phyloP scores from a whole-genome alignment of 2,888 invertebrate species.

The Hipparchia semele region DNA sequence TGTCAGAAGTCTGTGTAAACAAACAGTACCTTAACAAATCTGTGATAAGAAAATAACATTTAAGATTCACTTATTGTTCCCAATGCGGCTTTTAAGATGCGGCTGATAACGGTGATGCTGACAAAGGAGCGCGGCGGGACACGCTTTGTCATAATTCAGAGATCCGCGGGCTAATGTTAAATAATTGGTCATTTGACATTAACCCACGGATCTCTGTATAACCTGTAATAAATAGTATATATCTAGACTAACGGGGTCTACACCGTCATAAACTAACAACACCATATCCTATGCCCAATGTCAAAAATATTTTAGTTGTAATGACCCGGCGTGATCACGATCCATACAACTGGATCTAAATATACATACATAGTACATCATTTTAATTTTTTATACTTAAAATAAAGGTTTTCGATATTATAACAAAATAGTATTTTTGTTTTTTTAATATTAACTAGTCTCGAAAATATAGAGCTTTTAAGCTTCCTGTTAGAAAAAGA shows the following conservation, averaged over 20 bases:
- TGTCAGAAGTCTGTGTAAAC: neutral
- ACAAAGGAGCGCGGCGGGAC: slow-evolving; percentile 71
- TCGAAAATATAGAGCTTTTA: too few relatives aligned
- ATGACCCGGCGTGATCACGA: too few relatives aligned
- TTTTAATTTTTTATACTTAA: too few relatives aligned
- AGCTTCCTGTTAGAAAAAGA: too few relatives aligned
- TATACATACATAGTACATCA: too few relatives aligned
- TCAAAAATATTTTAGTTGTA: neutral
- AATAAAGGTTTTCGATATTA: too few relatives aligned
- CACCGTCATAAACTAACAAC: too few relatives aligned
- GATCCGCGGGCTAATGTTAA: slow-evolving; percentile 47
- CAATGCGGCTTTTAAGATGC: slow-evolving; percentile 75
- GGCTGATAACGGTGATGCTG: slow-evolving; percentile 74
- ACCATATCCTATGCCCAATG: too few relatives aligned
- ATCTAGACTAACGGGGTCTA: too few relatives aligned
- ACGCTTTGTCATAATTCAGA: slow-evolving; percentile 66
- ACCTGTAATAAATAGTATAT: neutral
- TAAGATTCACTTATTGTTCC: slow-evolving; percentile 80
- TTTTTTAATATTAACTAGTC: too few relatives aligned
- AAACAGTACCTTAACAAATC: slow-evolving; percentile 50
- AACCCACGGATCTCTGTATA: neutral
- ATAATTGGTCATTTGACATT: neutral
- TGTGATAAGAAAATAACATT: slow-evolving; percentile 70
- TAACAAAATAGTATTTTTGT: too few relatives aligned
- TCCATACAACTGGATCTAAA: too few relatives aligned